phyloP scores from a whole-genome alignment of 2,888 invertebrate species.

The Frankliniella fusca region DNA sequence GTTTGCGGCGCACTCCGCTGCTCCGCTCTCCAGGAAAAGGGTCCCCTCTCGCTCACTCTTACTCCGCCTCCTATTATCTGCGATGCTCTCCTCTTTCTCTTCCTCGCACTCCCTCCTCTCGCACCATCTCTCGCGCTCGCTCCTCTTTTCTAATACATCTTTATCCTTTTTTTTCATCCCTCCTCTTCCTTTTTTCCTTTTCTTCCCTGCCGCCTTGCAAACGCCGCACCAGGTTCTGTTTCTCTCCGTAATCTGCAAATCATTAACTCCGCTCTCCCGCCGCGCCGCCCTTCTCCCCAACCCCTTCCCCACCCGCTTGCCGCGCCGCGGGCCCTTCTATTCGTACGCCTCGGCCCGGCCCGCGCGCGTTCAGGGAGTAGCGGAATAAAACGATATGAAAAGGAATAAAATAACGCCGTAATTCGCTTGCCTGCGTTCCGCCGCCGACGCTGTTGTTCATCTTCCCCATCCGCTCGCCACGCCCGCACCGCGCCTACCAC shows the following conservation, averaged over 20 bases:
- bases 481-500: background rate
- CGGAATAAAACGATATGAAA: no score
- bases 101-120: background rate
- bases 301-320: background rate
- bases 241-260: background rate
- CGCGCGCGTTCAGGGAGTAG: no score
- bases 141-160: background rate
- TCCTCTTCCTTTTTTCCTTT: background rate
- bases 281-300: background rate
- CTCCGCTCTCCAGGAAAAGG: background rate
- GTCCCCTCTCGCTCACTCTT: constrained; percentile 21
- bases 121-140: background rate
- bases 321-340: no score
- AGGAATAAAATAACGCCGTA: no score
- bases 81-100: background rate
- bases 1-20: background rate
- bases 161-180: constrained; percentile 13
- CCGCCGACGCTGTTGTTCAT: no score
- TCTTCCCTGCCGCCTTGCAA: background rate
- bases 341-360: no score
- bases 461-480: background rate
- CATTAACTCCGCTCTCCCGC: background rate
- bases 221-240: background rate
- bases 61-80: background rate
- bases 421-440: no score